phyloP scores from a whole-genome alignment of 2,113 vertebrate species.

The Epinephelus lanceolatus region DNA sequence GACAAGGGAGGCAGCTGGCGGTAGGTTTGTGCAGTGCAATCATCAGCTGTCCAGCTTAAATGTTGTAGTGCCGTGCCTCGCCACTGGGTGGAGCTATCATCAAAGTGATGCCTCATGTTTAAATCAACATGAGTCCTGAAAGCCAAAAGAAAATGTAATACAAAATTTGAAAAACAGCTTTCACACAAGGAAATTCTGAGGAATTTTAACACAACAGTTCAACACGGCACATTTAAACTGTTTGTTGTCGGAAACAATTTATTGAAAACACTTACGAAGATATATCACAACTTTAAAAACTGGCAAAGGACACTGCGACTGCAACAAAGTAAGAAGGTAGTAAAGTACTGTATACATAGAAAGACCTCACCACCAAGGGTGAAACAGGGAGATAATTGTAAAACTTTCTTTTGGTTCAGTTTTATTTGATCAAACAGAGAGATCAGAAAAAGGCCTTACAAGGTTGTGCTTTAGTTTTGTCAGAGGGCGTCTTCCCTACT shows the following conservation, averaged over 20 bases:
- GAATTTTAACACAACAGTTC: background rate
- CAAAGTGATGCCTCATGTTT: background rate
- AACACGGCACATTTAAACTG: background rate
- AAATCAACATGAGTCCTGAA: background rate
- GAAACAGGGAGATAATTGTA: background rate
- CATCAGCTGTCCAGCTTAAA: background rate
- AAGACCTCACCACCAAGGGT: background rate
- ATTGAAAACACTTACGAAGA: background rate
- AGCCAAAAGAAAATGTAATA: background rate
- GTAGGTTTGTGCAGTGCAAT: background rate
- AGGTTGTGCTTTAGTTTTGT: background rate
- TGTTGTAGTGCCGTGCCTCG: background rate
- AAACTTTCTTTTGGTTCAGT: background rate
- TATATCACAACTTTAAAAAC: background rate
- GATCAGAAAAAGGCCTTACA: background rate
- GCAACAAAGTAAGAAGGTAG: background rate
- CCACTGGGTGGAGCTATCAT: background rate
- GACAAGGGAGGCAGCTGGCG: constrained; percentile 13
- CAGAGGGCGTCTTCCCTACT: background rate
- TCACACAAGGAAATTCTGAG: background rate
- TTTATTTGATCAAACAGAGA: background rate
- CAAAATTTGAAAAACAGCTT: background rate
- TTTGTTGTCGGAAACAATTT: background rate
- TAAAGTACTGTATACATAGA: background rate
- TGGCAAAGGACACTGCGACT: background rate